Conservation (phyloP, 2,113 vertebrate species). For the Daboia siamensis region DNA sequence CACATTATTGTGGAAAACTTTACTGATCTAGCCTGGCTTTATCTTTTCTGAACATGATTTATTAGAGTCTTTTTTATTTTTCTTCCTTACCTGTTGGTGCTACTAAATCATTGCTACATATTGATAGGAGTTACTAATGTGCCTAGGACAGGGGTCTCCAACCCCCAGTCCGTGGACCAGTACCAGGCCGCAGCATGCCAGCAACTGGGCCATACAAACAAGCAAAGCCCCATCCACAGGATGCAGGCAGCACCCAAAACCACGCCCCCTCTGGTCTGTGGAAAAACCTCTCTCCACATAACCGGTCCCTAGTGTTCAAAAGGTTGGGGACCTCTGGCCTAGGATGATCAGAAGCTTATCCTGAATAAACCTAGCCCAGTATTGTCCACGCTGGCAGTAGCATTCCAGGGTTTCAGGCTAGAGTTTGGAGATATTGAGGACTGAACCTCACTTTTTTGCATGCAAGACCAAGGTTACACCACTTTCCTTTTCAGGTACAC, state of each 20-base stretch:
- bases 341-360: not conserved
- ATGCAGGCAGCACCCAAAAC: too few relatives aligned
- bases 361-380: not conserved
- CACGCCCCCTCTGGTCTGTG: too few relatives aligned
- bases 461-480: not conserved
- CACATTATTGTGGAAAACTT: not conserved
- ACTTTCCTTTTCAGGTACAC: not conserved
- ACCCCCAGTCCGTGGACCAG: too few relatives aligned
- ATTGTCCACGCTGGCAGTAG: not conserved
- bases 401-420: not conserved
- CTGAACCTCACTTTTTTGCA: not conserved
- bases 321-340: not conserved
- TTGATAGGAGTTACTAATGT: not conserved
- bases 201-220: too few relatives aligned
- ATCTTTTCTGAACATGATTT: not conserved
- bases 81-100: not conserved
- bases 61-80: not conserved
- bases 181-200: too few relatives aligned
- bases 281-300: too few relatives aligned
- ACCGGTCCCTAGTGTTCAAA: too few relatives aligned
- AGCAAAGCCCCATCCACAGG: too few relatives aligned
- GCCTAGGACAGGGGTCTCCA: not conserved
- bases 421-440: not conserved
- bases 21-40: not conserved
- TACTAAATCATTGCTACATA: not conserved